phyloP scores from a whole-genome alignment of 2,797 vertebrate species.

The Poeciliopsis paucimaculata region DNA sequence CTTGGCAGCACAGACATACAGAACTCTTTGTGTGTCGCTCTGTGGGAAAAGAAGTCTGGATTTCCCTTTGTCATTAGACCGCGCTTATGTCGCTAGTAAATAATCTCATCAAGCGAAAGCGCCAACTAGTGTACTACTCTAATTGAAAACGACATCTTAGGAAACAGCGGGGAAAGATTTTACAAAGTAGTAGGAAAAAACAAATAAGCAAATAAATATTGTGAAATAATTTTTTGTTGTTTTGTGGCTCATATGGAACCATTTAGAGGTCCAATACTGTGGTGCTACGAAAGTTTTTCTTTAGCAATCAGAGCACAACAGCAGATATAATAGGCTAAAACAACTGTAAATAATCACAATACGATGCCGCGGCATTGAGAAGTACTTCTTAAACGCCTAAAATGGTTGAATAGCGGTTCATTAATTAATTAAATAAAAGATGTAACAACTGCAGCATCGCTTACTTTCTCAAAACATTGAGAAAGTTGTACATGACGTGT shows the following conservation, averaged over 20 bases:
- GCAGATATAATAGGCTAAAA: neutral
- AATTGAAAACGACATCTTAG: neutral
- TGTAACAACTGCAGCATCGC: too few relatives aligned
- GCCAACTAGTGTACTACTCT: neutral
- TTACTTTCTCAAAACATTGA: neutral
- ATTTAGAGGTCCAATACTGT: neutral
- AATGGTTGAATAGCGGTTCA: neutral
- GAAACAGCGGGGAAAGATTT: neutral
- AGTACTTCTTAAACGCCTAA: neutral
- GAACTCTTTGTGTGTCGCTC: slow-evolving; percentile 20
- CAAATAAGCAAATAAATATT: neutral
- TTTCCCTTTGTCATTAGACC: slow-evolving; percentile 11
- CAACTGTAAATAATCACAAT: neutral
- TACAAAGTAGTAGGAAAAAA: neutral
- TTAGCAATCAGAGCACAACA: neutral
- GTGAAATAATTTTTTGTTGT: neutral
- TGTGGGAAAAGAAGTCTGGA: slow-evolving; percentile 38
- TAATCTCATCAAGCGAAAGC: slow-evolving; percentile 7
- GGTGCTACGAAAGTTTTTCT: neutral
- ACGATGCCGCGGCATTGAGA: neutral
- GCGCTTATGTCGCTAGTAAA: slow-evolving; percentile 24
- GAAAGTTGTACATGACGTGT: too few relatives aligned
- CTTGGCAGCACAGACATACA: slow-evolving; percentile 17
- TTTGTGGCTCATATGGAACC: neutral
- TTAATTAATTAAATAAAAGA: neutral